Evolutionary conservation across 1,140 invertebrate genomes (phyloP), one percentile per base, ranked within the genome.

Genomic region (Augochlora pura): DNA sequence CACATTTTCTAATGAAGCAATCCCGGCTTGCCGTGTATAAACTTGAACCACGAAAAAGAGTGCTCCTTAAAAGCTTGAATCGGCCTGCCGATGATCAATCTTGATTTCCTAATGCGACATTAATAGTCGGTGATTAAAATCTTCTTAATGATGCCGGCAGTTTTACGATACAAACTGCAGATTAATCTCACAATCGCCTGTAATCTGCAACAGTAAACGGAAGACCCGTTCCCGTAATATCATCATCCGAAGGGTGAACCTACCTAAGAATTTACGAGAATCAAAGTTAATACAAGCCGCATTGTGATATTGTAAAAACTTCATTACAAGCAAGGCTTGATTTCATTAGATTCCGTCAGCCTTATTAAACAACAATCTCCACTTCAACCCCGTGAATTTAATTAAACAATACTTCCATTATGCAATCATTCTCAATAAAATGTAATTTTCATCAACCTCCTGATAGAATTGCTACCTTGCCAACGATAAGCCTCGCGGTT

Each of bases 41-140:
- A 72, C 63, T 23, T 64, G 27, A 64, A 46, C 25, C 27, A 52
- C 66, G 42, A 79, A 65, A 69, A 65, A 69, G 63, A 6, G 16
- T 52, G 49, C 49, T 46, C 66, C 38, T 59, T 16, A 52, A 27
- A 46, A 73, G 68, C 27, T 52, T 52, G 27, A 62, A 74, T n/a
- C 42, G 70, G 78, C 25, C 32, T 9, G 21, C 39, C 32, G 42
- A 72, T 65, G 64, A 84, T 82, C 68, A 81, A 79, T 84, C 76
- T 77, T 68, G 64, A 60, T 64, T 73, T 64, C 71, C 52, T 86
- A 86, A 86, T 79, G 81, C 77, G 83, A 86, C 66, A 77, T 86
- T 85, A 85, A 86, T 83, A 73, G 77, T 49, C n/a, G 63, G 54
- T 12, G 81, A 86, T 86, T 83, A 86, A 83, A 86, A 71, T 83